phyloP scores from a whole-genome alignment of 2,113 vertebrate species.

The Hippopotamus amphibius region DNA sequence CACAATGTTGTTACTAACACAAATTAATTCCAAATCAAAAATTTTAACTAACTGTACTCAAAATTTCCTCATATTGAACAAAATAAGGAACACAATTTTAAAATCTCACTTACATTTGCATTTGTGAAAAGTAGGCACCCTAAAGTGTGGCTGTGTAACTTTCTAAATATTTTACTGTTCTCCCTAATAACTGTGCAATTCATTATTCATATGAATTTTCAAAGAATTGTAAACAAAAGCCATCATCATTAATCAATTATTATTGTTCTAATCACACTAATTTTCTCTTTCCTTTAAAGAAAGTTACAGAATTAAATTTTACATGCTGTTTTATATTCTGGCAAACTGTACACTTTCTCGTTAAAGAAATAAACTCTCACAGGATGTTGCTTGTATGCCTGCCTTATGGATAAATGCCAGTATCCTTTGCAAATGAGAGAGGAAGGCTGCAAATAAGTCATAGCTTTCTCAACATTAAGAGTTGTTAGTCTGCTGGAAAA shows the following conservation, averaged over 20 bases:
- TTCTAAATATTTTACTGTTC: not conserved
- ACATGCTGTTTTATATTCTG: not conserved
- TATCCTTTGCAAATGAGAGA: conserved; percentile 17
- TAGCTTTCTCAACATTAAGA: conserved; percentile 14
- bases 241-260: not conserved
- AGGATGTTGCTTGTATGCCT: not conserved
- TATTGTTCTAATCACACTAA: not conserved
- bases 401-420: conserved; percentile 13
- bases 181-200: not conserved
- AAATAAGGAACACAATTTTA: not conserved
- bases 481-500: conserved; percentile 21
- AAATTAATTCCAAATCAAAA: not conserved
- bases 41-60: not conserved
- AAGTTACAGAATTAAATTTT: not conserved
- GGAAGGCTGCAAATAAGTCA: not conserved
- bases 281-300: conserved; percentile 14
- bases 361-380: not conserved
- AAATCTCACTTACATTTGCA: not conserved
- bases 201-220: not conserved
- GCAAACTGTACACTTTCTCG: not conserved
- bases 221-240: not conserved
- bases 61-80: not conserved
- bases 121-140: not conserved
- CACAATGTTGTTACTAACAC: not conserved
- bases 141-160: not conserved